Percentiles rank a stretch among this genome's conserved stretches.
These are phyloP conservation scores for Theocolax elegans DNA, from an alignment of 1,140 invertebrate species.

Conservation along the genomic window DNA sequence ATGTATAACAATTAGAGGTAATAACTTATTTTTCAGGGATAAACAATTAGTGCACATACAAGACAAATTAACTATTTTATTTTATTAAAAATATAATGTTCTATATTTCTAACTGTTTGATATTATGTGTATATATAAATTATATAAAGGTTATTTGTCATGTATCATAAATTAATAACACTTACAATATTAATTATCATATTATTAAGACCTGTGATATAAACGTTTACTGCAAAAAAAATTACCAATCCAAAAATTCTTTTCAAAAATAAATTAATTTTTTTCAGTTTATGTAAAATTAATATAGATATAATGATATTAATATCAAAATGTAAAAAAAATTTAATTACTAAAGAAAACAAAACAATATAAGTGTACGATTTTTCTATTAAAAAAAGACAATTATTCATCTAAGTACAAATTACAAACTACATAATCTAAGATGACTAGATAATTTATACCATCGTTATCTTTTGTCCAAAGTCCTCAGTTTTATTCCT, in stretches of 20 bases:
- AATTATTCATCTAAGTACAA: too few species aligned
- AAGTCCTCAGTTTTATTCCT: too few species aligned
- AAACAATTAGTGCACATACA: not conserved
- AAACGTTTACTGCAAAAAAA: too few species aligned
- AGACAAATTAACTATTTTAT: constrained; percentile 25
- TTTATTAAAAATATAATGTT: constrained; percentile 25
- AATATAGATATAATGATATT: not conserved
- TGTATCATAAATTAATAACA: constrained; percentile 7
- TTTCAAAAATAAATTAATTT: not conserved
- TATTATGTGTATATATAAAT: constrained; percentile 2
- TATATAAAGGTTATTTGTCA: constrained; percentile 2
- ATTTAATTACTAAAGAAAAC: too few species aligned
- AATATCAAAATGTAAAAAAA: too few species aligned
- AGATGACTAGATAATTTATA: too few species aligned
- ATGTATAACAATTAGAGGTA: not conserved
- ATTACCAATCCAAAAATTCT: not conserved
- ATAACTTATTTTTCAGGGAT: constrained; percentile 21
- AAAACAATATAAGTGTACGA: too few species aligned
- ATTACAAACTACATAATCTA: too few species aligned
- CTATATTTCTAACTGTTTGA: constrained; percentile 15
- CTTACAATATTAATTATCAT: not conserved
- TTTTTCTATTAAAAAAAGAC: too few species aligned
- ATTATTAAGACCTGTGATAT: constrained; percentile 10
- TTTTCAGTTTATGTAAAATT: not conserved
- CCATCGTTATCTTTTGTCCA: too few species aligned